These are phyloP conservation scores for Ridgeia piscesae DNA, from an alignment of 1,140 invertebrate genomes.

Conservation along the genomic window DNA sequence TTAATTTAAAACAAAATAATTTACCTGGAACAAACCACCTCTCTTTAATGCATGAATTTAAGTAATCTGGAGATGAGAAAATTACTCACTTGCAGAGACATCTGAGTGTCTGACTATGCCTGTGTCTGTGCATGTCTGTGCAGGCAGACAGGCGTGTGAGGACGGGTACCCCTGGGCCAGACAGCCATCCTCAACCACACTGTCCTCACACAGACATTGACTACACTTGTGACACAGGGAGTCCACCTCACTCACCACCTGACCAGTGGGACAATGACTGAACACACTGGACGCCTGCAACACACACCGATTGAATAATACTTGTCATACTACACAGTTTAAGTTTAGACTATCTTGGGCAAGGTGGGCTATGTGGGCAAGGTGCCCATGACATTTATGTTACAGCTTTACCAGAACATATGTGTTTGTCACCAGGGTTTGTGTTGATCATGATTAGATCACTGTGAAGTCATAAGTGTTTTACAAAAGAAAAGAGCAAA, in stretches of 20 bases:
- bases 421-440: not conserved
- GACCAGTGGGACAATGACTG: not conserved
- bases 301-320: not conserved
- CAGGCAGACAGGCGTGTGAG: not conserved
- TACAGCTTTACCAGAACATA: too few species aligned
- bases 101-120: not conserved
- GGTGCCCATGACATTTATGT: too few species aligned
- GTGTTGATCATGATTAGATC: too few species aligned
- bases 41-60: not conserved
- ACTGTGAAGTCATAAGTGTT: too few species aligned
- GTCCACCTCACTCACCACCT: not conserved
- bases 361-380: not conserved
- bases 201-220: not conserved
- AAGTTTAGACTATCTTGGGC: not conserved
- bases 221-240: not conserved
- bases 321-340: too few species aligned
- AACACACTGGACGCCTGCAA: not conserved
- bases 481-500: too few species aligned
- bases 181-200: not conserved
- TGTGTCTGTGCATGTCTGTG: not conserved
- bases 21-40: not conserved
- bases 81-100: not conserved
- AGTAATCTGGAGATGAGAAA: not conserved
- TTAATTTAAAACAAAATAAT: not conserved
- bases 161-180: not conserved